phyloP scores from a whole-genome alignment of 1,140 invertebrate genomes.

The Ips nitidus region DNA sequence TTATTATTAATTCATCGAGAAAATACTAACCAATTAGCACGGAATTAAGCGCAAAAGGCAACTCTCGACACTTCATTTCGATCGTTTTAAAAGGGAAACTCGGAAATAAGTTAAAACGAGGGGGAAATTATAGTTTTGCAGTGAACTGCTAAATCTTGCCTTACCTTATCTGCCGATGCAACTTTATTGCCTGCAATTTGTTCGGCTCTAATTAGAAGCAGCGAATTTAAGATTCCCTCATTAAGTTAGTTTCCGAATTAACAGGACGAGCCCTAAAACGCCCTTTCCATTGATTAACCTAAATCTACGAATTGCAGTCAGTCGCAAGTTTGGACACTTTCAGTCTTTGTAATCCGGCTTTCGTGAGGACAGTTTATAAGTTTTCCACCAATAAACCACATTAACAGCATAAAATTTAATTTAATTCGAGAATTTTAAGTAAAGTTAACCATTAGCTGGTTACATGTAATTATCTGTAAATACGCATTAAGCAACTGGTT shows the following conservation, averaged over 20 bases:
- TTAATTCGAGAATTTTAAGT: too few relatives aligned
- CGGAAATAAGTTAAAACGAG: not conserved
- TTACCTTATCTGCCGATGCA: constrained; percentile 5
- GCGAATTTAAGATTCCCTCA: constrained; percentile 8
- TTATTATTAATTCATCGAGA: not conserved
- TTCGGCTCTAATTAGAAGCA: constrained; percentile 7
- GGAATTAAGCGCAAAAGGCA: not conserved
- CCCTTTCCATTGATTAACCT: too few relatives aligned
- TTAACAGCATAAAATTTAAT: too few relatives aligned
- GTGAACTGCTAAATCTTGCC: constrained; percentile 1
- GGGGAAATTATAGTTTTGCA: not conserved
- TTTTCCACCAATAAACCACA: too few relatives aligned
- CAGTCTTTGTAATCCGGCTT: too few relatives aligned
- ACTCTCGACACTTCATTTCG: not conserved
- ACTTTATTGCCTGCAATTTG: constrained; percentile 14
- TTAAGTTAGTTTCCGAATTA: not conserved
- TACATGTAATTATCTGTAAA: too few relatives aligned
- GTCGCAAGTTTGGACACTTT: too few relatives aligned
- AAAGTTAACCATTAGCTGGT: too few relatives aligned
- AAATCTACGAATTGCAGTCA: too few relatives aligned
- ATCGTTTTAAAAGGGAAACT: constrained; percentile 1
- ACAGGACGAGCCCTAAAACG: too few relatives aligned
- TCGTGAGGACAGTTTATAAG: too few relatives aligned
- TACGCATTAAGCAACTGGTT: too few relatives aligned
- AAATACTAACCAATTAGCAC: not conserved